phyloP scores from a whole-genome alignment of 2,797 vertebrate genomes.

The Cyprinella venusta region DNA sequence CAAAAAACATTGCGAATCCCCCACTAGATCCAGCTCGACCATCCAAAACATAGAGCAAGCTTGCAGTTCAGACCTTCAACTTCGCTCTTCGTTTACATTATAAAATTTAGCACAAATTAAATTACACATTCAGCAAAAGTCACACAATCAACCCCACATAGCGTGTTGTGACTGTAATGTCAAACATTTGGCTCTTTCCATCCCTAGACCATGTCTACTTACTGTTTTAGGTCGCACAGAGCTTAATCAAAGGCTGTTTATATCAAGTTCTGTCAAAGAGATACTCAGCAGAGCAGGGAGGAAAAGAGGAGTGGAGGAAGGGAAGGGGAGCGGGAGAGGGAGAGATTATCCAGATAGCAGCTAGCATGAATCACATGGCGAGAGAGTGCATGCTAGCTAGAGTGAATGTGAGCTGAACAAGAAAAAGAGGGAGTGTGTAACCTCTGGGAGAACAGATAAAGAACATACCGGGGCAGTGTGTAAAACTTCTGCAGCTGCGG shows the following conservation, averaged over 20 bases:
- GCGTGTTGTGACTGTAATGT: conserved; percentile 42
- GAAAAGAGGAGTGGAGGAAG: conserved; percentile 23
- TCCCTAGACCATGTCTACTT: background rate
- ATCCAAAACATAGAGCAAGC: conserved; percentile 38
- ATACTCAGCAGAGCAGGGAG: conserved; percentile 43
- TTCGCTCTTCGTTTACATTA: background rate
- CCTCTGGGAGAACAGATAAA: conserved; percentile 57
- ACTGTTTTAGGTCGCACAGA: conserved; percentile 36
- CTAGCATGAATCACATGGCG: conserved; percentile 52
- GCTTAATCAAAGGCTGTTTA: conserved; percentile 45
- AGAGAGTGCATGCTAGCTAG: conserved; percentile 41
- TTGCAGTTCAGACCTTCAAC: conserved; percentile 27
- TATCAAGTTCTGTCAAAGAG: conserved; percentile 50
- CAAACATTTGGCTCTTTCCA: conserved; percentile 34
- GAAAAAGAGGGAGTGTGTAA: conserved; percentile 37
- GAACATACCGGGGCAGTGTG: conserved; percentile 49
- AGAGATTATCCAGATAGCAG: conserved; percentile 49
- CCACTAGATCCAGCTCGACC: conserved; percentile 19
- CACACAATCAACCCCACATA: conserved; percentile 5
- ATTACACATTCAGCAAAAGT: background rate
- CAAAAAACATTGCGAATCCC: conserved; percentile 46
- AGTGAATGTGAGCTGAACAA: conserved; percentile 27
- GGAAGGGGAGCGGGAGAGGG: conserved; percentile 31
- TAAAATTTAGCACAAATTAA: background rate
- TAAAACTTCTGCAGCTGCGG: conserved; percentile 62